Evolutionary conservation across 2,888 invertebrate species (phyloP).

Genomic region (Deroplatys truncata): DNA sequence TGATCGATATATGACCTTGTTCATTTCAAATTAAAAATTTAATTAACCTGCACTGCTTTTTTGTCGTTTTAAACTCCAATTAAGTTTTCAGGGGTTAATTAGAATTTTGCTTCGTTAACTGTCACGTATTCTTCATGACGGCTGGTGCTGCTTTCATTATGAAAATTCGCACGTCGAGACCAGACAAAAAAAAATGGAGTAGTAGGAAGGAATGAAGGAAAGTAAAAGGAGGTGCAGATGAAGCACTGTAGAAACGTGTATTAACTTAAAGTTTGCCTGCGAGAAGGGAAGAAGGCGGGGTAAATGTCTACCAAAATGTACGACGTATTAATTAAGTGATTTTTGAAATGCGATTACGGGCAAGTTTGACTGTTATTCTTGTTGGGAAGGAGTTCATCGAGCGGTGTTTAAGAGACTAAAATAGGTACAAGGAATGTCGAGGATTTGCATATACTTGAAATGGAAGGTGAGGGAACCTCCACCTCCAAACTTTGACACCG

Average conservation of each 20-base stretch:
- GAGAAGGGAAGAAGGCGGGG: not conserved
- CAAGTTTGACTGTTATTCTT: constrained; percentile 21
- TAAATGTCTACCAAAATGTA: not conserved
- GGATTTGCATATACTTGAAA: constrained; percentile 13
- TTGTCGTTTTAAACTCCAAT: not conserved
- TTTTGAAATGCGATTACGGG: constrained; percentile 15
- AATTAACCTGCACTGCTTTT: constrained; percentile 8
- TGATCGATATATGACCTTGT: not conserved
- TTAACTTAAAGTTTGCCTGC: not conserved
- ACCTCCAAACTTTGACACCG: constrained; percentile 1
- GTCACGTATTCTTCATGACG: not conserved
- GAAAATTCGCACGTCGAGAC: not conserved
- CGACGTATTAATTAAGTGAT: constrained; percentile 23
- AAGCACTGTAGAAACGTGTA: not conserved
- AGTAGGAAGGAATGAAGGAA: not conserved
- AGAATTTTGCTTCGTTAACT: not conserved
- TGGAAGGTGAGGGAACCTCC: not conserved
- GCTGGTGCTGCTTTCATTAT: not conserved
- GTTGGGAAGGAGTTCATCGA: not conserved
- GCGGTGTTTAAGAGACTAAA: not conserved
- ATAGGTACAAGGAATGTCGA: not conserved
- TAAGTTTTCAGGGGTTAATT: not conserved
- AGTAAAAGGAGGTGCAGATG: not conserved
- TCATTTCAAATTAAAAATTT: not conserved
- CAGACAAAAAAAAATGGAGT: not conserved